phyloP scores from a whole-genome alignment of 1,140 invertebrate species.

The Neodiprion lecontei region DNA sequence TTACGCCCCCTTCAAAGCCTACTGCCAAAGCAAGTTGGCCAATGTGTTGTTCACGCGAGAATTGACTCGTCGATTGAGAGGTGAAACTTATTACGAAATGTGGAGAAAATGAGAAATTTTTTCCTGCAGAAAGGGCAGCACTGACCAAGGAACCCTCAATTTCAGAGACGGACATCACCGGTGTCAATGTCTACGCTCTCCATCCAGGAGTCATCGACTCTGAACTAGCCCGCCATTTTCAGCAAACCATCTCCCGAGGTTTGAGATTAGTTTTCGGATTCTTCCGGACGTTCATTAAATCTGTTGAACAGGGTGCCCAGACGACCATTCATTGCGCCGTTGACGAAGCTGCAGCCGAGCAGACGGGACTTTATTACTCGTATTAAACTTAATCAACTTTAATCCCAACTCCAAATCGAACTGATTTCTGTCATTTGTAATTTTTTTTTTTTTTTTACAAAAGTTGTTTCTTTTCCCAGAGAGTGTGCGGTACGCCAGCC shows the following conservation, averaged over 20 bases:
- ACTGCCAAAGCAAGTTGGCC: slow-evolving; percentile 75
- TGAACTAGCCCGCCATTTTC: slow-evolving; percentile 72
- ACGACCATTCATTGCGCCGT: slow-evolving; percentile 77
- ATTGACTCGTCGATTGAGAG: slow-evolving; percentile 62
- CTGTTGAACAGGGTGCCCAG: slow-evolving; percentile 72
- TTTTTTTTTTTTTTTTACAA: slow-evolving; percentile 18
- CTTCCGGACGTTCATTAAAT: slow-evolving; percentile 61
- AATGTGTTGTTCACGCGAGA: slow-evolving; percentile 72
- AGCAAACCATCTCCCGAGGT: slow-evolving; percentile 54
- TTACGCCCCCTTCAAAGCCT: slow-evolving; percentile 58
- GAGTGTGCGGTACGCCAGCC: slow-evolving; percentile 62
- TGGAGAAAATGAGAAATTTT: not conserved
- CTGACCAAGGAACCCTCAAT: not conserved
- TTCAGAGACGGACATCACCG: slow-evolving; percentile 22
- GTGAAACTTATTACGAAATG: slow-evolving; percentile 18
- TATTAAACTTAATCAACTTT: slow-evolving; percentile 26
- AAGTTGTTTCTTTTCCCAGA: slow-evolving; percentile 52
- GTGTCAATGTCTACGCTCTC: slow-evolving; percentile 68
- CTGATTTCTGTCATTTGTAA: too few relatives aligned
- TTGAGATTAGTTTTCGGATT: slow-evolving; percentile 14
- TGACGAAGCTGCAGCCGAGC: slow-evolving; percentile 67
- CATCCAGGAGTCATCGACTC: slow-evolving; percentile 75
- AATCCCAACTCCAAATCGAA: too few relatives aligned
- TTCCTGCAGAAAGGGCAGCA: not conserved
- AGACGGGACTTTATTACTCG: slow-evolving; percentile 69